phyloP scores from a whole-genome alignment of 2,888 invertebrate genomes.

The Hecatera dysodea region DNA sequence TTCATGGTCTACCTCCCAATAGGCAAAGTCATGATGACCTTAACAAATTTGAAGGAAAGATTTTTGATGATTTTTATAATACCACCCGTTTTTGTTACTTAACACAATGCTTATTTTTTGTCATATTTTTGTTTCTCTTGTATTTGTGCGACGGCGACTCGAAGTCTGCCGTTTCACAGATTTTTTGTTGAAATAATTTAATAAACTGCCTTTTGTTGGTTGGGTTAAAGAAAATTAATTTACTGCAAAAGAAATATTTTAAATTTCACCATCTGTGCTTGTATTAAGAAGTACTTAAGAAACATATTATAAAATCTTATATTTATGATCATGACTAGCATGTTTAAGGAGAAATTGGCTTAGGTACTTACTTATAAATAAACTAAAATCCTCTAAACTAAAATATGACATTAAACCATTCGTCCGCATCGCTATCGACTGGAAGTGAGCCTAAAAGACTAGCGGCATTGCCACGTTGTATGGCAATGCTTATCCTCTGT shows the following conservation, averaged over 20 bases:
- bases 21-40: slow-evolving; percentile 84
- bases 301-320: neutral
- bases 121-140: slow-evolving; percentile 66
- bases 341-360: no score
- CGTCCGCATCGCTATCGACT: no score
- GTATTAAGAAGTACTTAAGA: slow-evolving; percentile 19
- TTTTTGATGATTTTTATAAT: slow-evolving; percentile 71
- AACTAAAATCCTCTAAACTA: no score
- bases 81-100: slow-evolving; percentile 75
- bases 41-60: slow-evolving; percentile 76
- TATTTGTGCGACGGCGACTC: slow-evolving; percentile 82
- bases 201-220: slow-evolving; percentile 70
- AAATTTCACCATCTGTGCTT: slow-evolving; percentile 43
- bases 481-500: no score
- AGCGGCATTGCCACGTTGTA: no score
- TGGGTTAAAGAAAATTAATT: slow-evolving; percentile 57
- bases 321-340: neutral
- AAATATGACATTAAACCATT: no score
- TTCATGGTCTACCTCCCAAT: slow-evolving; percentile 59
- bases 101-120: slow-evolving; percentile 67
- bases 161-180: slow-evolving; percentile 78
- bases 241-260: slow-evolving; percentile 56
- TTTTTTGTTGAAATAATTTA: slow-evolving; percentile 70
- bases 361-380: no score
- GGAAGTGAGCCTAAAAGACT: no score